Base-by-base conservation (phyloP, 1,140 invertebrate species). In the Belonocnema kinseyi region DNA sequence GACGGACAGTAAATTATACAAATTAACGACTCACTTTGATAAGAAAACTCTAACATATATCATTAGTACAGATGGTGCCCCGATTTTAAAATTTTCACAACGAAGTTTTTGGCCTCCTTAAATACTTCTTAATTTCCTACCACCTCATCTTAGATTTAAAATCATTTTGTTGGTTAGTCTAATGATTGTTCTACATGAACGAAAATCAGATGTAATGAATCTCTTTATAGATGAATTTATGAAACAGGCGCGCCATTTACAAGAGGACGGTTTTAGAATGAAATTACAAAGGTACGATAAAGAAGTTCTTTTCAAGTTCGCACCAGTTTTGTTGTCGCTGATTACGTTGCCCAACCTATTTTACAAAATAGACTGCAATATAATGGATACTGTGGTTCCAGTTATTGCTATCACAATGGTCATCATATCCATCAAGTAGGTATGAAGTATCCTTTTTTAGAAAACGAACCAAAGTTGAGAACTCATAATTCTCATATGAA, bases 401-500 rank as follows among this genome's bases (percentile, higher is more conserved):
- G 50, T 46, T 80, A 74, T 66, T 82, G 81, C 21, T 82, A 82
- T 52, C 52, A 74, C 16, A 6, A 52, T 8, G 76, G 78, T 19
- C n/a, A 13, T 13, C 71, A 77, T 33, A 3, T 26, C 21, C n/a
- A 40, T 17, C 12, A 21, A 12, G 77, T 7, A 33, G 33, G 76
- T 19, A 75, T 81, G 51, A 33, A 33, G 14, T 81, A 83, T 58
- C 51, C 70, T 50, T 17, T 73, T n/a, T 21, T 73, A 19, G 54
- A 77, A 33, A 50, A n/a, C 6, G 52, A 79, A 11, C 50, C 56
- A 11, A 16, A 17, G 7, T 11, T 71, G 17, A 70, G 82, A 74
- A 81, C 74, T 50, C 58, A 83, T 50, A 56, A 72, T 14, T 61
- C 33, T 52, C 74, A 83, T 82, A 82, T 6, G 3, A 26, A 26